A percentile compares a stretch with the other conserved stretches of the same genome.
phyloP scores from a whole-genome alignment of 2,888 invertebrate species.

The Tiliacea aurago region DNA sequence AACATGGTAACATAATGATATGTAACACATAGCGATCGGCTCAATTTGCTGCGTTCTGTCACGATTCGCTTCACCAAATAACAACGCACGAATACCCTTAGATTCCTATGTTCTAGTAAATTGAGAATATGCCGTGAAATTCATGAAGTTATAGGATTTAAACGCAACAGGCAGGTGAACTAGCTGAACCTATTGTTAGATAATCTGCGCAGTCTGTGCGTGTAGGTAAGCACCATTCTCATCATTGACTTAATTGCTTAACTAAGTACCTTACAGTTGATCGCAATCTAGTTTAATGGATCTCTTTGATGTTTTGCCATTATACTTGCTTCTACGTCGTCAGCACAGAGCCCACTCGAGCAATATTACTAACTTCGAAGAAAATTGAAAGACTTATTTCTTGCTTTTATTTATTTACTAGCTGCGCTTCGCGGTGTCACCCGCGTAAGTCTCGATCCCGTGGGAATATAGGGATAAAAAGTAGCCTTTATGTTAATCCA shows the following conservation, averaged over 20 bases:
- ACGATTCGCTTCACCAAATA: slow-evolving; percentile 41
- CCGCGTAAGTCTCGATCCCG: too few species aligned
- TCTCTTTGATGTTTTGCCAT: neutral
- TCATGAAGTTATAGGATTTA: neutral
- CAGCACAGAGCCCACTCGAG: neutral
- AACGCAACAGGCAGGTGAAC: neutral
- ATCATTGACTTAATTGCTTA: neutral
- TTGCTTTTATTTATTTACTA: too few species aligned
- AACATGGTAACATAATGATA: slow-evolving; percentile 13
- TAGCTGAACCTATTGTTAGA: too few species aligned
- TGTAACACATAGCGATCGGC: slow-evolving; percentile 9
- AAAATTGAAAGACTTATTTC: too few species aligned
- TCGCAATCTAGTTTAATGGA: neutral
- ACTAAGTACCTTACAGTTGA: neutral
- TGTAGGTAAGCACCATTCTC: neutral
- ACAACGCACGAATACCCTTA: slow-evolving; percentile 41
- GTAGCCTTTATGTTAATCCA: too few species aligned
- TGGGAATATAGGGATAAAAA: too few species aligned
- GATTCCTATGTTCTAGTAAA: slow-evolving; percentile 29
- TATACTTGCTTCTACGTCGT: neutral
- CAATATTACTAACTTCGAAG: too few species aligned
- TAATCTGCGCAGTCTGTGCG: too few species aligned
- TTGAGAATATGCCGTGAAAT: slow-evolving; percentile 26
- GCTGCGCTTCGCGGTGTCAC: too few species aligned
- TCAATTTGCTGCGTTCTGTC: slow-evolving; percentile 36